Evolutionary conservation across 2,888 invertebrate species (phyloP), one percentile per base, ranked within the genome.

Genomic region (Lasioglossum zephyrum): DNA sequence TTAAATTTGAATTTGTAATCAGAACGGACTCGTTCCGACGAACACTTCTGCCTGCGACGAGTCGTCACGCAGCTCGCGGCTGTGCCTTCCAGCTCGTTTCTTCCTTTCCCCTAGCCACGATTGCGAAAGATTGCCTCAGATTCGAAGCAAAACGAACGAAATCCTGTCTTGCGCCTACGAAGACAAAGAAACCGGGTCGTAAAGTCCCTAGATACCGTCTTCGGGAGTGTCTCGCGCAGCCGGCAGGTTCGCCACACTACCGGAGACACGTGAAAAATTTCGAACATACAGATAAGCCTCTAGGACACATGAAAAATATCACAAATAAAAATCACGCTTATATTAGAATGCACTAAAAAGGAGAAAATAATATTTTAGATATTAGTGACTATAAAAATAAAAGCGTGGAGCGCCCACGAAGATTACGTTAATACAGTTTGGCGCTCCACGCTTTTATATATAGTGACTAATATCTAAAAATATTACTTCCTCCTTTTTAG

Each of bases 1-100:
- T 86, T 87, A 83, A 87, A 87, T 87, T 87, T 87, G 81, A 87
- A 87, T 87, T 87, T 87, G 87, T 87, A 87, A 87, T 86, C 77
- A 39, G 82, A 75, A 80, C 66, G 49, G 81, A 70, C 77, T 81
- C 81, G 69, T 69, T 22, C 39, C 69, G 69, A 39, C 36, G 39
- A 39, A 69, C 69, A 39, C 69, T 69, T 69, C 69, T 69, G 69
- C 22, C 11, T 39, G 69, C 69, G 69, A 69, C 69, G 36, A 69
- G 36, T 69, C 69, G 69, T 69, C 69, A 39, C 69, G 69, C 69
- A 39, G 69, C 69, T 63, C 13, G 63, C 63, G n/a, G 57, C 31
- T 63, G 2, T 63, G 57, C n/a, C n/a, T 31, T 31, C 31, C 13
- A 63, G 31, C 63, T 69, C 18, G 69, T 69, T 22, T 4, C 69